phyloP scores from a whole-genome alignment of 2,888 invertebrate genomes.

The Cheilosia scutellata region DNA sequence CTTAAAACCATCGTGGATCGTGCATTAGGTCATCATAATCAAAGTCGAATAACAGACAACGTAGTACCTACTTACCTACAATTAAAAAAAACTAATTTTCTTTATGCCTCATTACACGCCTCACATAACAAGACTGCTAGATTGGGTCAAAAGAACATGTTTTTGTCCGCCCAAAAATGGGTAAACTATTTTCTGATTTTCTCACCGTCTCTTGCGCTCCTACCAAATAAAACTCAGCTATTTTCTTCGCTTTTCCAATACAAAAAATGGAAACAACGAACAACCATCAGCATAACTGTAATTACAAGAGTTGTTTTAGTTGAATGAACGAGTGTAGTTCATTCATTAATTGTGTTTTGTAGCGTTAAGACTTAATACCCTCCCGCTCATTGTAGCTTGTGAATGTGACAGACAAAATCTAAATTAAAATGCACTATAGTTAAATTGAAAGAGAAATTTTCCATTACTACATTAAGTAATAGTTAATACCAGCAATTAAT shows the following conservation, averaged over 20 bases:
- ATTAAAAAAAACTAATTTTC: constrained; percentile 26
- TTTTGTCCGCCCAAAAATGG: constrained; percentile 59
- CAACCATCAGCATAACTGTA: constrained; percentile 34
- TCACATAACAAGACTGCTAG: constrained; percentile 36
- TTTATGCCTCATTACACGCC: constrained; percentile 41
- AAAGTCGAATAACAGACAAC: constrained; percentile 7
- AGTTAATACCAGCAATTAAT: not conserved
- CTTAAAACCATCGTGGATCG: no score
- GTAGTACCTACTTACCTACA: no score
- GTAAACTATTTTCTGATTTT: constrained; percentile 64
- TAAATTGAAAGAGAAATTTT: not conserved
- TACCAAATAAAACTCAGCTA: constrained; percentile 35
- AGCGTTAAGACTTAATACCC: constrained; percentile 32
- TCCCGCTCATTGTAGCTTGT: not conserved
- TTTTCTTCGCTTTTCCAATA: constrained; percentile 38
- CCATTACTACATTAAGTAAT: not conserved
- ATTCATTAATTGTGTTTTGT: constrained; percentile 54
- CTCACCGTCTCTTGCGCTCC: constrained; percentile 32
- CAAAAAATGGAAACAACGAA: constrained; percentile 33
- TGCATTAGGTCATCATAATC: constrained; percentile 47
- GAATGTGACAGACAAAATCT: constrained; percentile 28
- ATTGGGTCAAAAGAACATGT: constrained; percentile 53
- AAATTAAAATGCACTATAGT: constrained; percentile 8
- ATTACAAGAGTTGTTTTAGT: constrained; percentile 57
- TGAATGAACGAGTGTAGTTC: constrained; percentile 42